Percentiles rank a stretch among this genome's conserved stretches.
Conservation (phyloP, 2,113 vertebrate genomes). For the Deroptyus accipitrinus region DNA sequence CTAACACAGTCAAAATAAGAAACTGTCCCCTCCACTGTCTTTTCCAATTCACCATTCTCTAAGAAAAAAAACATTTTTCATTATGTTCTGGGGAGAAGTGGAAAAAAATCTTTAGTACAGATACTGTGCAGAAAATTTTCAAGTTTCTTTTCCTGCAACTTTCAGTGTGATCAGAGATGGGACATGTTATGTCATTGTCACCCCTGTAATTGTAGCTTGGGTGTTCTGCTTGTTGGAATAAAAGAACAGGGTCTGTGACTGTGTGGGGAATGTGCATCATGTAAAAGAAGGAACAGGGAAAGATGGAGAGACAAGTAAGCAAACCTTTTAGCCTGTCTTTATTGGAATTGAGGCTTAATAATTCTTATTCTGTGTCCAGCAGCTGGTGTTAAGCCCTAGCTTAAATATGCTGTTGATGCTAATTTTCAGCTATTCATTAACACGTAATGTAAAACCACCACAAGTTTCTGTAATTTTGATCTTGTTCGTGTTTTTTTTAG, state of each 20-base stretch:
- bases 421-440: neutral
- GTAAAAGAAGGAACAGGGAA: neutral
- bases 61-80: neutral
- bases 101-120: neutral
- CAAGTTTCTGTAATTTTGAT: neutral
- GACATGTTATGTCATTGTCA: neutral
- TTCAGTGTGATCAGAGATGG: rapidly evolving
- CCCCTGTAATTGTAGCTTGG: neutral
- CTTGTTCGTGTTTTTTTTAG: neutral
- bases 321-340: neutral
- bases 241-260: rapidly evolving
- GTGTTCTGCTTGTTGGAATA: neutral
- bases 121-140: neutral
- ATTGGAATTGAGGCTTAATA: neutral
- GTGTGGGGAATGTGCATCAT: neutral
- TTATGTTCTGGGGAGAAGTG: neutral
- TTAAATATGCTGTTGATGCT: neutral
- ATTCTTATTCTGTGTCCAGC: neutral
- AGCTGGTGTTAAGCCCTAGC: neutral
- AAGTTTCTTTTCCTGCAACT: neutral
- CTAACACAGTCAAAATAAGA: neutral
- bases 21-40: neutral
- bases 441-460: neutral
- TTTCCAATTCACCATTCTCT: neutral
- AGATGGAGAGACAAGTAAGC: neutral